Evolutionary conservation across 2,888 invertebrate genomes (phyloP).

Genomic region (Chaetoderma sp.): DNA sequence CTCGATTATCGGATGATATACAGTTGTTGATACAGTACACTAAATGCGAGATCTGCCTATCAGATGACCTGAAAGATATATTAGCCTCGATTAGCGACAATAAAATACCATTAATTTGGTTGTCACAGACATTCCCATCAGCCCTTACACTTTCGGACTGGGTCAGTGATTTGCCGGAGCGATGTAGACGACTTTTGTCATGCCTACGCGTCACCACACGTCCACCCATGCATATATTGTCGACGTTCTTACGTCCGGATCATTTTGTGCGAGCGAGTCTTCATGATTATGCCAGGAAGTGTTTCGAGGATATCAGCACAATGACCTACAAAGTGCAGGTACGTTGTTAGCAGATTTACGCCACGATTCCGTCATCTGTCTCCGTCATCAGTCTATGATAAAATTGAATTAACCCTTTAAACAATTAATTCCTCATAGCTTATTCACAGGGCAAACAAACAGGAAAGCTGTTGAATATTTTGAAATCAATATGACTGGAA

Average conservation of each 20-base stretch:
- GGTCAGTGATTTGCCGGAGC: slow-evolving; percentile 44
- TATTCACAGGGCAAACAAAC: too few species aligned
- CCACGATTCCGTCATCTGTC: too few species aligned
- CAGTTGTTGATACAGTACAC: slow-evolving; percentile 40
- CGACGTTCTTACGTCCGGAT: slow-evolving; percentile 58
- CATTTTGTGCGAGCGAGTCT: slow-evolving; percentile 55
- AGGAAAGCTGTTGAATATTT: too few species aligned
- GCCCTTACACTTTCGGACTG: slow-evolving; percentile 45
- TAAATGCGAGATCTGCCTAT: slow-evolving; percentile 46
- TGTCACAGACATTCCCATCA: slow-evolving; percentile 49
- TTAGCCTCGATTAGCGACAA: slow-evolving; percentile 49
- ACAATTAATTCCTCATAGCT: too few species aligned
- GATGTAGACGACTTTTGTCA: slow-evolving; percentile 39
- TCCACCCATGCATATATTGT: slow-evolving; percentile 43
- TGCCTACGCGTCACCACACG: slow-evolving; percentile 41
- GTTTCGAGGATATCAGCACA: slow-evolving; percentile 57
- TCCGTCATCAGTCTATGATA: too few species aligned
- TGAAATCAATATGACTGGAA: too few species aligned
- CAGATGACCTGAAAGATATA: slow-evolving; percentile 40
- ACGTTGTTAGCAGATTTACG: slow-evolving; percentile 21
- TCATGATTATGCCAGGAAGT: slow-evolving; percentile 54
- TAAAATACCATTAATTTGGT: slow-evolving; percentile 53
- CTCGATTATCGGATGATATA: slow-evolving; percentile 46
- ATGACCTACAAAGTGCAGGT: slow-evolving; percentile 57
- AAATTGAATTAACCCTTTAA: neutral